phyloP scores from a whole-genome alignment of 2,797 vertebrate genomes.

The Lophotriccus pileatus region DNA sequence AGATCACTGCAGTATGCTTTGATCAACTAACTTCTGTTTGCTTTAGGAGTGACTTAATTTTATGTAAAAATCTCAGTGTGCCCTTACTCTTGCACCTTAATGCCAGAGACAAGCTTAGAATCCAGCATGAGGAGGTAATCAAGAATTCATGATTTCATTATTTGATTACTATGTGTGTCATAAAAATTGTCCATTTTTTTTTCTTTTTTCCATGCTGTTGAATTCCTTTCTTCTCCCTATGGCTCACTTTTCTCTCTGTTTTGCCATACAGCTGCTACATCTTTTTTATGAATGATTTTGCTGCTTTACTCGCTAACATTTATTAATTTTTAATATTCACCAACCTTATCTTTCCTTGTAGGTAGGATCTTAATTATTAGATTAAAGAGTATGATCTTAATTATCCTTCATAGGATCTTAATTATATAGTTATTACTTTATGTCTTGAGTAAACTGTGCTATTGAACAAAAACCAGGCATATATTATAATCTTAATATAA shows the following conservation, averaged over 20 bases:
- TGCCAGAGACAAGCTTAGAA: not conserved
- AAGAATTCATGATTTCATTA: not conserved
- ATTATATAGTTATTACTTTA: not conserved
- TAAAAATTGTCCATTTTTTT: not conserved
- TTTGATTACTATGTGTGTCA: not conserved
- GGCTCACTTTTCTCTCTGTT: not conserved
- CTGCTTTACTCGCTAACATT: not conserved
- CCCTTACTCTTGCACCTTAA: not conserved
- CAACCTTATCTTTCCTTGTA: not conserved
- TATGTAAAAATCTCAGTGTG: not conserved
- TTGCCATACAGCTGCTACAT: not conserved
- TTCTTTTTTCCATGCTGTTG: not conserved
- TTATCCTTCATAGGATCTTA: not conserved
- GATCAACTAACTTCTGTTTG: not conserved
- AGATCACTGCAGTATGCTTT: not conserved
- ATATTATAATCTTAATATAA: not conserved
- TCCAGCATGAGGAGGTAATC: not conserved
- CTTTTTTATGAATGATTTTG: not conserved
- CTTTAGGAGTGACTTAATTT: not conserved
- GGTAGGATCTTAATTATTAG: not conserved
- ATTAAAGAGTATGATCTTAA: not conserved
- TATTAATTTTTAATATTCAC: not conserved
- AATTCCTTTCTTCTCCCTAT: not conserved
- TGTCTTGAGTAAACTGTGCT: not conserved
- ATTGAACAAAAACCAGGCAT: not conserved